Base-by-base conservation (phyloP, 2,888 invertebrate genomes). In the Merodon equestris region DNA sequence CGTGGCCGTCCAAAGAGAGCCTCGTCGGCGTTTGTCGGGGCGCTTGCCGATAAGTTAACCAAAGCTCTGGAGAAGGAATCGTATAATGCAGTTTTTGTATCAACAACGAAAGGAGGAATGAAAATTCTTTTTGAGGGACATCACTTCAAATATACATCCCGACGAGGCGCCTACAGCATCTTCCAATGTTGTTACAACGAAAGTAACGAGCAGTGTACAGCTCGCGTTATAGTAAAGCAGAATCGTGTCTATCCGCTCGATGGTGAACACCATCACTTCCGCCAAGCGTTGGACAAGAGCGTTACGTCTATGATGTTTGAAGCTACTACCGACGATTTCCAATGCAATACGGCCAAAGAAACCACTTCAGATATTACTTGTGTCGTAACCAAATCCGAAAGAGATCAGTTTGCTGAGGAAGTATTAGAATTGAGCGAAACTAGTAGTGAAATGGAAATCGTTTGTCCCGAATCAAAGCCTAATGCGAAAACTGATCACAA, bases 21-120 rank as follows among this genome's bases (percentile, higher is more conserved):
- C 7, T 4, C 7, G 27, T 7, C n/a, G n/a, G n/a, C 2, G 27
- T 27, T 27, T 27, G 27, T 7, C 27, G 27, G 7, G 7, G 7
- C 27, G 7, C 27, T 27, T 27, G 27, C 27, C 9, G 38, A 70
- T 0, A 70, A 34, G 12, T n/a, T 71, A n/a, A 40, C 54, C 3
- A 9, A 1, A 15, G 70, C 68, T n/a, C 19, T 68, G n/a, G 10
- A 61, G 17, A 50, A 7, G 27, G 7, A 27, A 7, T 27, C 67
- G 0, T 63, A 76, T 1, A 81, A 75, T 13, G 84, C 86, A 2
- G 84, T 87, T 0, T 88, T 87, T 70, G 87, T 86, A 1, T 88
- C 88, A 1, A 86, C 88, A 0, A 87, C 88, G 0, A 88, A 87
- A 72, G 88, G 88, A 54, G 87, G 87, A n/a, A 88, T 88, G 82